Base-by-base conservation (phyloP, 2,797 vertebrate species). In the Botia almorhae region DNA sequence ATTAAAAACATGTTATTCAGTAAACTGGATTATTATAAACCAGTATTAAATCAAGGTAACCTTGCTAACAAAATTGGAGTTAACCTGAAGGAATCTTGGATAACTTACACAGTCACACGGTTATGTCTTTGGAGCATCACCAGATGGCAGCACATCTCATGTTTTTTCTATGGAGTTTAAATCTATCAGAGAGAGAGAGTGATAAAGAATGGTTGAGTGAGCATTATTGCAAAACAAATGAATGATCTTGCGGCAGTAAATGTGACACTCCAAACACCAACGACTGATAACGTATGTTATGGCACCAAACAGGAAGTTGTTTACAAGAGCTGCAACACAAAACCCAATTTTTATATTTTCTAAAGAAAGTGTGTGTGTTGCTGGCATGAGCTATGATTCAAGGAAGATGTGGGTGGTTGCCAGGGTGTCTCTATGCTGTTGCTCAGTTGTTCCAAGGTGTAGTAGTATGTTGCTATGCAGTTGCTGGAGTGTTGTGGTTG, bases 171-270 rank as follows among this genome's bases (percentile, higher is more conserved):
- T 29, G 29, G 39, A 58, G 51, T 46, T 58, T n/a, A n/a, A n/a
- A n/a, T n/a, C n/a, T n/a, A n/a, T n/a, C n/a, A 7, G 29, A 55
- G 55, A 58, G 55, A 53, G 50, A 53, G 10, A 17, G 4, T 53
- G 51, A 58, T 58, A 58, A 58, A 58, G 56, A 58, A 58, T 23
- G 56, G 19, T 58, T 58, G 75, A 58, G 64, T 69, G 64, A 46
- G 58, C 75, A 26, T 69, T 58, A 69, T 16, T 77, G 64, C 51
- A 69, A 58, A 69, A 46, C 64, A 69, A 69, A 77, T 77, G 46
- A 69, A 77, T 48, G 75, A 77, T 77, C 64, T 60, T 69, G 17
- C 12, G 11, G 65, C 65, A 58, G 21, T 77, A 77, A 60, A 77
- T 29, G 50, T 76, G n/a, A 19, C 29, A 26, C 16, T 76, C 12